These are phyloP conservation scores for Ochropleura leucogaster DNA, from an alignment of 2,888 invertebrate genomes.

Conservation along the genomic window DNA sequence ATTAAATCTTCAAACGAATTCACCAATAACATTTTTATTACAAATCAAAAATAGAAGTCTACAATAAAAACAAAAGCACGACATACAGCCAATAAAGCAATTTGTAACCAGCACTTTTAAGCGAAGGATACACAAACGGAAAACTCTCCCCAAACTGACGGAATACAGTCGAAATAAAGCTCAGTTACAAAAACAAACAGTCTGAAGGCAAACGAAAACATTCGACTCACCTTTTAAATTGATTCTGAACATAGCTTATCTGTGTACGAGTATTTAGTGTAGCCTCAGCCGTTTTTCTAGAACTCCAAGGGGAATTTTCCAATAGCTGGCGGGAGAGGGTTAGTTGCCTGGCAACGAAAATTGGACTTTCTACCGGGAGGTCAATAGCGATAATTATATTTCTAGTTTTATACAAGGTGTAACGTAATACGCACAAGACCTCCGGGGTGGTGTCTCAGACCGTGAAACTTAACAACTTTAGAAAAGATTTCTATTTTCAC, in stretches of 20 bases:
- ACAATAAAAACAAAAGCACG: conserved; percentile 3
- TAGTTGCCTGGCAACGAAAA: conserved; percentile 59
- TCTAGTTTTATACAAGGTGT: conserved; percentile 38
- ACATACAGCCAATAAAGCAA: background rate
- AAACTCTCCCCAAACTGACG: background rate
- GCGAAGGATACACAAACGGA: conserved; percentile 12
- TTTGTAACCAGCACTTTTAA: conserved; percentile 9
- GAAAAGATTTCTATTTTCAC: too few species aligned
- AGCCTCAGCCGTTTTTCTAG: conserved; percentile 37
- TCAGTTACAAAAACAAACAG: conserved; percentile 25
- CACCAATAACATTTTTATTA: background rate
- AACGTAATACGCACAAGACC: too few species aligned
- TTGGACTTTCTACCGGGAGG: conserved; percentile 26
- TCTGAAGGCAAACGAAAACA: conserved; percentile 26
- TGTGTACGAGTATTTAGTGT: conserved; percentile 37
- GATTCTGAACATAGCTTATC: conserved; percentile 32
- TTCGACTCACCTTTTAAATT: conserved; percentile 36
- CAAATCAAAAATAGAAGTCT: background rate
- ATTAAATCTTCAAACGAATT: background rate
- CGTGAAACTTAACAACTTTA: too few species aligned
- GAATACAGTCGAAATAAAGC: conserved; percentile 34
- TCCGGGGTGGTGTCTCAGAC: too few species aligned
- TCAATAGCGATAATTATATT: conserved; percentile 52
- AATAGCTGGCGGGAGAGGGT: conserved; percentile 19
- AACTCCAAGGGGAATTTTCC: conserved; percentile 54